These are phyloP conservation scores for Penaeus indicus DNA, from an alignment of 1,140 invertebrate genomes.

Conservation along the genomic window DNA sequence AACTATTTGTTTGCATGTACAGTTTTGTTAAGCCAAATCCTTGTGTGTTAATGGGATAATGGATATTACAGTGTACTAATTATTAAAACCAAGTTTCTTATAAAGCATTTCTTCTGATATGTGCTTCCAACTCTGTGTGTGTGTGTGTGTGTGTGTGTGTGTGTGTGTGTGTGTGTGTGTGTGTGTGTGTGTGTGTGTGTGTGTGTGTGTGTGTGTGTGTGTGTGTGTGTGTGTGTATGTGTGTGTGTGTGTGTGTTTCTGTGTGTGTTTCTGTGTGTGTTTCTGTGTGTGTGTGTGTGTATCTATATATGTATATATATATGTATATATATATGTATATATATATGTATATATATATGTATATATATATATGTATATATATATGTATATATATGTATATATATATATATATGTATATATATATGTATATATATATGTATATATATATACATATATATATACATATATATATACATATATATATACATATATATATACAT, in stretches of 20 bases:
- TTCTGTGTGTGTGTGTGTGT: background rate
- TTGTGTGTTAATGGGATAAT: no score
- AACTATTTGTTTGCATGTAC: no score
- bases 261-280: background rate
- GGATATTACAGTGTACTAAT: no score
- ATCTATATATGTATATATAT: no score
- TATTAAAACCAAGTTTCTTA: no score
- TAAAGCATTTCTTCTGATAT: no score
- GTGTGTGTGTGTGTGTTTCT: conserved; percentile 13
- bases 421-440: no score
- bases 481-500: background rate
- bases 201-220: conserved; percentile 9
- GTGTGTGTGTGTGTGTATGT: background rate
- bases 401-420: no score
- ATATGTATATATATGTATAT: no score
- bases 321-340: background rate
- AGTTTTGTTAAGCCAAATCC: no score
- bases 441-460: background rate
- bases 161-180: conserved; percentile 34
- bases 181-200: conserved; percentile 27
- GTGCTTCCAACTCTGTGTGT: background rate
- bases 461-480: background rate
- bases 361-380: no score
- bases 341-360: no score
- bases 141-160: conserved; percentile 34